These are phyloP conservation scores for Camponotus fellah DNA, from an alignment of 2,888 invertebrate genomes.

Conservation along the genomic window DNA sequence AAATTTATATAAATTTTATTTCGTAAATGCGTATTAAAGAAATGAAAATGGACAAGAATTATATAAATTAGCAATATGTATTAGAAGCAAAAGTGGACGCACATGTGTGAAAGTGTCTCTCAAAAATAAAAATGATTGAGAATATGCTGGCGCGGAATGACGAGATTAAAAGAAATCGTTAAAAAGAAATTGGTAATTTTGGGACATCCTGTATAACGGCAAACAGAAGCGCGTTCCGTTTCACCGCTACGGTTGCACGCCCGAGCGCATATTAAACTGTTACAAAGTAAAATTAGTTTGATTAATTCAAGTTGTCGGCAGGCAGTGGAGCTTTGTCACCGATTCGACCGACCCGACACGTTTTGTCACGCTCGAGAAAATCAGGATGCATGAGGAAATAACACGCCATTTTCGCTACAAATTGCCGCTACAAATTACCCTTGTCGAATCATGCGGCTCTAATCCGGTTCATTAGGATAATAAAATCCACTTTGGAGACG, in stretches of 20 bases:
- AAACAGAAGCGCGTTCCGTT: conserved; percentile 55
- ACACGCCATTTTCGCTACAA: conserved; percentile 26
- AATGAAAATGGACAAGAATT: background rate
- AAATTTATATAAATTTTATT: background rate
- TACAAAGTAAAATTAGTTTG: conserved; percentile 64
- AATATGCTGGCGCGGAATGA: background rate
- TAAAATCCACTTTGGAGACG: conserved; percentile 31
- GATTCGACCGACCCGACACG: conserved; percentile 9
- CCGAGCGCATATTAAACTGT: conserved; percentile 65
- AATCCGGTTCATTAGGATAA: conserved; percentile 36
- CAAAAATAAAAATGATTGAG: background rate
- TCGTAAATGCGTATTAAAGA: background rate
- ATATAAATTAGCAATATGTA: background rate
- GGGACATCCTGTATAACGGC: background rate
- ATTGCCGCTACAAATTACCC: conserved; percentile 42
- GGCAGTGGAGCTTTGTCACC: conserved; percentile 25
- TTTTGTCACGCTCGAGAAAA: conserved; percentile 52
- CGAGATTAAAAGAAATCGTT: background rate
- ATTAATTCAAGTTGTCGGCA: conserved; percentile 65
- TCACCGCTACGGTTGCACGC: conserved; percentile 18
- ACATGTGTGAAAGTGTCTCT: background rate
- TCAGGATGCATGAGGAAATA: conserved; percentile 35
- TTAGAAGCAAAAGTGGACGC: background rate
- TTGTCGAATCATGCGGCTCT: conserved; percentile 39
- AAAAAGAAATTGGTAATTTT: background rate